Evolutionary conservation across 2,797 vertebrate species (phyloP), one percentile per base, ranked within the genome.

Genomic region (Brachymystax lenok): DNA sequence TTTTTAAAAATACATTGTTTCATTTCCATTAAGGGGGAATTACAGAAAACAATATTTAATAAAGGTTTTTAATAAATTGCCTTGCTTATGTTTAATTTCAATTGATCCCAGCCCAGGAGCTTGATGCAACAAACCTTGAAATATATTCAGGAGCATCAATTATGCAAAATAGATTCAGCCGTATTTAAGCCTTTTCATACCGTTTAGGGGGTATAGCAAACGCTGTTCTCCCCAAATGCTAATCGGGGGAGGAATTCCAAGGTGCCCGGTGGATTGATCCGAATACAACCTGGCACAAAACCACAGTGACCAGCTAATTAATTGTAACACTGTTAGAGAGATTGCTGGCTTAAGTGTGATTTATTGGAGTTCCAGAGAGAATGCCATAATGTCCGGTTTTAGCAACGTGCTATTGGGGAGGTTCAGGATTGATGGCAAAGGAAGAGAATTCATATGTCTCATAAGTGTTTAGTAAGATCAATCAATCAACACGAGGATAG

Each of bases 111-210:
- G 80, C 74, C 78, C 61, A 74, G 74, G 69, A 72, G 54, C 75
- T 80, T 40, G 59, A 56, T 74, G 74, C 69, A 80, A 77, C 77
- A 80, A 66, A 70, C 70, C 74, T 82, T 81, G 77, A 81, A 81
- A 76, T 80, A 33, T 81, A 82, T 81, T 80, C 74, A 74, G 69
- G 27, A 51, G 75, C 76, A 63, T 80, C 76, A 86, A 84, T 88
- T 88, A 90, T 87, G 82, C 77, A 83, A 79, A 87, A 76, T 69
- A 83, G 83, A 82, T 77, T 86, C 79, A 79, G 78, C 71, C 71
- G 50, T 83, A 80, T 82, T 83, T 84, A 86, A 88, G 78, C 77
- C 77, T 66, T 66, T 83, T 89, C 80, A 84, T 77, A 79, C 68
- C 16, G 35, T 61, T 80, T 77, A 16, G 59, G 8, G 70, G 30